Base-by-base conservation (phyloP, 2,797 vertebrate species). In the Amniataba percoides region DNA sequence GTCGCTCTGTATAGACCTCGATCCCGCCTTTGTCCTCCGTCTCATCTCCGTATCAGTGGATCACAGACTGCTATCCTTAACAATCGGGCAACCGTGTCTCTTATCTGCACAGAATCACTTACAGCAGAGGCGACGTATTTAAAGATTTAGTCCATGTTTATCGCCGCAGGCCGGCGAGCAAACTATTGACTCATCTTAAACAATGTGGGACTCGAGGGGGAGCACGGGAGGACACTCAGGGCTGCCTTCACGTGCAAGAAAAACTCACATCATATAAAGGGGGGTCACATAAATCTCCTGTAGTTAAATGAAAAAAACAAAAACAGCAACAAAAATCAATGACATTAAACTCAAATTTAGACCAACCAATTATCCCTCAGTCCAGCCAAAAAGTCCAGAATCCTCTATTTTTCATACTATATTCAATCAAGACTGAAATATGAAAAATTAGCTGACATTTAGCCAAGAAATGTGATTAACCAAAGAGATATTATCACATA, bases 31-130 rank as follows among this genome's bases (percentile, higher is more conserved):
- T 71, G 63, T 83, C 83, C 66, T 81, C 76, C 31, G 7, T 27
- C 67, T 86, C 82, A 15, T 78, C 65, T 55, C 53, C 23, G 3
- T 55, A 80, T 80, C 77, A 31, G 53, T 34, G 51, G 27, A 75
- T 76, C 71, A 25, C 59, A 65, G 25, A 6, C 25, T 57, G 45
- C 27, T 48, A 5, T 68, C 64, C n/a, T 6, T 25, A 70, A 53
- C 56, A 77, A 53, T 66, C 23, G 0, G 53, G 7, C 25, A 55
- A 18, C 55, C 2, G 0, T 23, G 58, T 69, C 27, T 78, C 63
- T 73, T 63, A 76, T 78, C 81, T 48, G 58, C 45, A 46, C 9
- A 40, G 27, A 67, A 65, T 82, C 74, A 10, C 66, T 55, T 57
- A 48, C 2, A 57, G 63, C 5, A 59, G 25, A 49, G 27, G 36